Base-by-base conservation (phyloP, 2,888 invertebrate species). In the Lottia scabra region DNA sequence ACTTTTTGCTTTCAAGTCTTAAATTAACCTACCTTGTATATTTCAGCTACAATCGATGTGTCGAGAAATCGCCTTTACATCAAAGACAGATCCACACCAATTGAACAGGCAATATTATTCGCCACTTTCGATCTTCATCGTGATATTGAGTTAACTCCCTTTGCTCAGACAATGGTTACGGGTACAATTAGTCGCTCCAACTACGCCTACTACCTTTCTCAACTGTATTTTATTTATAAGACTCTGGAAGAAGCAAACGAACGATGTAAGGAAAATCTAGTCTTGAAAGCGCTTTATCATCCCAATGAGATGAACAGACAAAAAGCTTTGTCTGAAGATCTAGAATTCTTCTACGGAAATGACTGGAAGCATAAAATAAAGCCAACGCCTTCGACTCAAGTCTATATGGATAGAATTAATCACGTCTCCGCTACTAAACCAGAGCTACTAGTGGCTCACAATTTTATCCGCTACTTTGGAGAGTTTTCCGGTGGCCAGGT, bases 401-500 rank as follows among this genome's bases (percentile, higher is more conserved):
- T 63, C 8, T 82, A 82, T 46, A 78, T 78, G 26, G 78, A 76
- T 8, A 63, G 78, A 16, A 73, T 82, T 43, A 46, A 63, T 12
- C 13, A 71, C 4, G 26, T 77, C 5, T 72, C 71, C 0, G 48
- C 67, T 45, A 68, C 67, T 12, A 65, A 78, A 46, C 80, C 80
- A 3, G 44, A 68, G 19, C 23, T 79, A n/a, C 71, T 80, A 12
- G 67, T 80, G 46, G 75, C 80, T 30, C 78, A 78, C 45, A 65
- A 69, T n/a, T 83, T 81, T 71, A 75, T 71, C 12, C 80, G 82
- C 72, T 83, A 81, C 63, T 64, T 83, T 19, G 83, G 80, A 5
- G 72, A 82, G 23, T 68, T 82, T 65, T 81, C 82, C 26, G 83
- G 83, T 16, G 83, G 83, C 6, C 78, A 77, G 70, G 79, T 80